Conservation (phyloP, 1,140 invertebrate genomes). For the Drosophila asahinai region DNA sequence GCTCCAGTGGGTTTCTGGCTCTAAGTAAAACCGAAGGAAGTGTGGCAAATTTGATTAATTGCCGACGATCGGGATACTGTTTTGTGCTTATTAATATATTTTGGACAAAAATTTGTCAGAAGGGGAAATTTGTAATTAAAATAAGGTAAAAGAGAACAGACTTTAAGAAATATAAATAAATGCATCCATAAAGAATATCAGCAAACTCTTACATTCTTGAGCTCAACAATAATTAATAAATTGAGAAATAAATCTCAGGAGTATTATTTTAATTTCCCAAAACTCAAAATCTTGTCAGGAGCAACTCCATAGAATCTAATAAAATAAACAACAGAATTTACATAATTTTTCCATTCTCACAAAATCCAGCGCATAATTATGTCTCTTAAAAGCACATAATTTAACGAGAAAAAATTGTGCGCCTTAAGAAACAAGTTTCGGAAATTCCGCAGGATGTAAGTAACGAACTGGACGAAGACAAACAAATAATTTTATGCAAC, state of each 20-base stretch:
- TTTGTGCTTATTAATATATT: slow-evolving; percentile 12
- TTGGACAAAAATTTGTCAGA: slow-evolving; percentile 24
- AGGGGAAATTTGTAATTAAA: not conserved
- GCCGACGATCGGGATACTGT: slow-evolving; percentile 1
- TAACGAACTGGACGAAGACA: slow-evolving; percentile 22
- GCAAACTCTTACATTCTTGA: not conserved
- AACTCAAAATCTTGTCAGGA: not conserved
- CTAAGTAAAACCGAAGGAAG: slow-evolving; percentile 37
- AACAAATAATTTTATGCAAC: slow-evolving; percentile 64
- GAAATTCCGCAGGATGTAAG: slow-evolving; percentile 21
- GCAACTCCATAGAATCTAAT: not conserved
- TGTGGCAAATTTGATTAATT: slow-evolving; percentile 69
- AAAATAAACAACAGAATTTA: slow-evolving; percentile 28
- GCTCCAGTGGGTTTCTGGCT: slow-evolving; percentile 45
- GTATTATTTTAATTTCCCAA: not conserved
- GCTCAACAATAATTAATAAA: not conserved
- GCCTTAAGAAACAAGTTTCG: slow-evolving; percentile 72
- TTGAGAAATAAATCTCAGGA: not conserved
- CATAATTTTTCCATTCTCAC: slow-evolving; percentile 50
- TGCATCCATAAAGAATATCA: not conserved
- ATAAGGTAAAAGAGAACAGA: not conserved
- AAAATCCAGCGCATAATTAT: slow-evolving; percentile 58
- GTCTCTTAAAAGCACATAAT: slow-evolving; percentile 49
- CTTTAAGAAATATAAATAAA: not conserved
- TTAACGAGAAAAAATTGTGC: slow-evolving; percentile 46